Evolutionary conservation across 1,140 invertebrate species (phyloP).

Genomic region (Polypedilum pembai): DNA sequence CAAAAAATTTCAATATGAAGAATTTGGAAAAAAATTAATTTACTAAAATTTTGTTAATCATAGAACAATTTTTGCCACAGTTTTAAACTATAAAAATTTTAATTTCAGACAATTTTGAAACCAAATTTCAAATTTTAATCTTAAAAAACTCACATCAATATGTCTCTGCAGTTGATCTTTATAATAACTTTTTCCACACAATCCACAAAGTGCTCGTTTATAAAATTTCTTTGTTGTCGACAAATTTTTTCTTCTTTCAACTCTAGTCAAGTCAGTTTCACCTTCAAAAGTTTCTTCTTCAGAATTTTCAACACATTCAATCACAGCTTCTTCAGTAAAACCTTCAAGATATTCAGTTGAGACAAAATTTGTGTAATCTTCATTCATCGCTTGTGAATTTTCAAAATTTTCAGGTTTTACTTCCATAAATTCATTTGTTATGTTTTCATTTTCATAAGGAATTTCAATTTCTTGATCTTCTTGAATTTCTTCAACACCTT

Average conservation of each 20-base stretch:
- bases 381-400: background rate
- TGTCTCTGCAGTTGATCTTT: conserved; percentile 14
- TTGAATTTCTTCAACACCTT: background rate
- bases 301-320: background rate
- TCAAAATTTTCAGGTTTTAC: background rate
- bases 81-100: no score
- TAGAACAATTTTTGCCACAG: no score
- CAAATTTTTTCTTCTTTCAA: background rate
- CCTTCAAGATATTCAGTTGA: background rate
- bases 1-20: no score
- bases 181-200: background rate
- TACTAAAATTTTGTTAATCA: no score
- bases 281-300: background rate
- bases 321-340: background rate
- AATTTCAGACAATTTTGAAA: no score
- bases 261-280: background rate
- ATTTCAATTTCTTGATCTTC: background rate
- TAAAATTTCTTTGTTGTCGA: background rate
- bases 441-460: background rate
- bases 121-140: no score
- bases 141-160: background rate
- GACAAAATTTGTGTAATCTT: background rate
- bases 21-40: no score
- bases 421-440: background rate
- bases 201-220: background rate